These are phyloP conservation scores for Onychomys leucogaster DNA, from an alignment of 2,797 vertebrate species.

Conservation along the genomic window DNA sequence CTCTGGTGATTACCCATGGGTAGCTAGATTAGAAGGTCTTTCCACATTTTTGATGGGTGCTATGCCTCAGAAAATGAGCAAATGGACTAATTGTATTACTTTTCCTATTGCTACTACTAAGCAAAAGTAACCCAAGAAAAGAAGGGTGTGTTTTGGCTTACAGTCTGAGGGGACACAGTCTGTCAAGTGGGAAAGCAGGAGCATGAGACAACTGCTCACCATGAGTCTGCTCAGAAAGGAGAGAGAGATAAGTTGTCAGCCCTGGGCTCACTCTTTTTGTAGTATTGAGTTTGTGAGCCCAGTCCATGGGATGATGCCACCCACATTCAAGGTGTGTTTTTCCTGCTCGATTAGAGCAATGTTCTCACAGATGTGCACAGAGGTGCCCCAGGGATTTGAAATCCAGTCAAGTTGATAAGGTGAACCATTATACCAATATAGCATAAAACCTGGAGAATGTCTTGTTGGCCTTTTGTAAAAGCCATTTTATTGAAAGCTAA, in stretches of 20 bases:
- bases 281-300: neutral
- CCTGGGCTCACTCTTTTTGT: neutral
- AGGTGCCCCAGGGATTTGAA: neutral
- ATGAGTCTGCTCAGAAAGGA: neutral
- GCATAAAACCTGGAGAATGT: neutral
- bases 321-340: neutral
- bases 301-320: neutral
- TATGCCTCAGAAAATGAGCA: slow-evolving; percentile 28
- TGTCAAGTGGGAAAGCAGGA: neutral
- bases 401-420: neutral
- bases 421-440: neutral
- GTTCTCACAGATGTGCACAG: neutral
- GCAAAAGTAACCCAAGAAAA: neutral
- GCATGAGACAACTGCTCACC: neutral
- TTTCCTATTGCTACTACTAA: neutral
- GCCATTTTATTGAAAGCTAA: neutral
- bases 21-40: neutral
- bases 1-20: neutral
- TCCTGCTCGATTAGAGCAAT: neutral
- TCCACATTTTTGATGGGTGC: neutral
- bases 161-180: neutral
- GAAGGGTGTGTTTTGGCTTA: neutral
- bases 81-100: neutral
- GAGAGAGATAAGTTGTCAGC: neutral
- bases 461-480: neutral